Conservation (phyloP, 2,888 invertebrate genomes). For the Diaperis boleti region DNA sequence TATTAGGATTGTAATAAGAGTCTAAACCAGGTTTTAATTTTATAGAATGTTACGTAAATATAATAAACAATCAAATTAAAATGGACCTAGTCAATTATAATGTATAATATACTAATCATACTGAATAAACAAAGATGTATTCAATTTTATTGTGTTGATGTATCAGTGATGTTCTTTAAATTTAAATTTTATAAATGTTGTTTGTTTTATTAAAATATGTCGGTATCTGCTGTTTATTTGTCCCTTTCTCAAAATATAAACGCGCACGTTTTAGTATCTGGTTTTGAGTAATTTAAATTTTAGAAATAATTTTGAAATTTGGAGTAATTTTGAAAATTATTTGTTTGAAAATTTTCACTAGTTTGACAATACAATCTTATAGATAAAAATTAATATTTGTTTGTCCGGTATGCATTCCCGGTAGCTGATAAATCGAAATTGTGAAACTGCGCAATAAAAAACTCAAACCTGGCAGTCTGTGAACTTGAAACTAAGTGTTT, state of each 20-base stretch:
- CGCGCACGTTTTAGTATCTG: background rate
- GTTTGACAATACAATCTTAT: too few relatives aligned
- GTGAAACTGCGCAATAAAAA: too few relatives aligned
- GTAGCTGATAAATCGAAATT: too few relatives aligned
- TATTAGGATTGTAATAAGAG: background rate
- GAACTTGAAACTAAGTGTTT: too few relatives aligned
- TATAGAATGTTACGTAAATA: slow-evolving; percentile 10
- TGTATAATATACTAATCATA: slow-evolving; percentile 35
- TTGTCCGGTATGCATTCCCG: too few relatives aligned
- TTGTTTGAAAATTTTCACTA: too few relatives aligned
- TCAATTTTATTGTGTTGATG: slow-evolving; percentile 41
- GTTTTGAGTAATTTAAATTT: too few relatives aligned
- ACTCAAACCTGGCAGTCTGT: too few relatives aligned
- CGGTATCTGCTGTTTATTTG: slow-evolving; percentile 5
- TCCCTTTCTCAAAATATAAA: background rate
- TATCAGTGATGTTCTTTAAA: slow-evolving; percentile 40
- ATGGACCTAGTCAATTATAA: slow-evolving; percentile 44
- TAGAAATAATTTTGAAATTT: too few relatives aligned
- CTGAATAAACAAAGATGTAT: slow-evolving; percentile 36
- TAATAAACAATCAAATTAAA: slow-evolving; percentile 29
- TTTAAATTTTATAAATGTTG: slow-evolving; percentile 43
- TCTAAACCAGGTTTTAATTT: slow-evolving; percentile 19
- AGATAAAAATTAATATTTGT: too few relatives aligned
- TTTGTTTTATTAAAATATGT: slow-evolving; percentile 39
- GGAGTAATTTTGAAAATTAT: too few relatives aligned